Conservation (phyloP, 2,113 vertebrate genomes). For the Mirza zaza region DNA sequence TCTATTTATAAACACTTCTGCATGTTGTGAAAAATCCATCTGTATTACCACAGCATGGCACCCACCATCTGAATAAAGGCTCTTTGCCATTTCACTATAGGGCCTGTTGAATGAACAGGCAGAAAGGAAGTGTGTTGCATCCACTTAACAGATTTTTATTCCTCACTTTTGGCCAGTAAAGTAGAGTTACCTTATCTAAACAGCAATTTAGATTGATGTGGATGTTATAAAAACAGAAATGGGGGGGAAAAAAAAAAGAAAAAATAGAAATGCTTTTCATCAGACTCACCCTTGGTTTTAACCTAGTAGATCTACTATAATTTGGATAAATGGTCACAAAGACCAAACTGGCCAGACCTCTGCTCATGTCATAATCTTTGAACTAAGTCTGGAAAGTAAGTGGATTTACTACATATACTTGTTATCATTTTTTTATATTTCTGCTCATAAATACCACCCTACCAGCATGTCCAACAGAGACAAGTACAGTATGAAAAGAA, state of each 20-base stretch:
- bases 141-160: conserved; percentile 60
- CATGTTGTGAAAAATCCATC: conserved; percentile 69
- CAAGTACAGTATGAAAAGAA: background rate
- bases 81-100: conserved; percentile 29
- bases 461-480: background rate
- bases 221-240: conserved; percentile 52
- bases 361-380: background rate
- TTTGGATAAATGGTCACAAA: background rate
- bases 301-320: background rate
- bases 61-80: conserved; percentile 43
- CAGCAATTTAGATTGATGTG: conserved; percentile 37
- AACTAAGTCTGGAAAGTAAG: background rate
- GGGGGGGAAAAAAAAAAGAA: background rate
- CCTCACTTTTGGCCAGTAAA: conserved; percentile 60
- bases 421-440: background rate
- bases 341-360: background rate
- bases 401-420: background rate
- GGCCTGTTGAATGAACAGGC: background rate
- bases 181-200: conserved; percentile 60
- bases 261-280: background rate
- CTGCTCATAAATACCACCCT: background rate
- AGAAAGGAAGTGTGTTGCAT: conserved; percentile 32
- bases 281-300: background rate
- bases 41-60: conserved; percentile 14
- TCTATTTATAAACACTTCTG: conserved; percentile 83